Percentiles rank a stretch among this genome's conserved stretches.
Conservation (phyloP, 2,113 vertebrate genomes). For the Pedetes capensis region DNA sequence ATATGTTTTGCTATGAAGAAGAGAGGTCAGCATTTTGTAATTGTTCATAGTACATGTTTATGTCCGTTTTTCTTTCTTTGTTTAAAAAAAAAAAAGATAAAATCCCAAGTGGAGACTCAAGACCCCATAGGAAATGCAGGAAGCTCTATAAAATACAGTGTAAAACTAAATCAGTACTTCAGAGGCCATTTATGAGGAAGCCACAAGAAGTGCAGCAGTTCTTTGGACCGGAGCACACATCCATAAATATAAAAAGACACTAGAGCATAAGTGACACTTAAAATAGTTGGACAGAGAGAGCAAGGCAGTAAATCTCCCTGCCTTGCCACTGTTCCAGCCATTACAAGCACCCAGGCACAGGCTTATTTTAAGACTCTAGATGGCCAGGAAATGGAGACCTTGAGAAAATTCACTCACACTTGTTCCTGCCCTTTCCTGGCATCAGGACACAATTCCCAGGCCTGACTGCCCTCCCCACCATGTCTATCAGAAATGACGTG, state of each 20-base stretch:
- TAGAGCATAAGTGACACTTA: conserved; percentile 61
- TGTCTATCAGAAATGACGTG: background rate
- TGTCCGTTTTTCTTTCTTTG: background rate
- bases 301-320: conserved; percentile 57
- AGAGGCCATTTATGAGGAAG: conserved; percentile 58
- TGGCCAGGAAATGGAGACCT: conserved; percentile 56
- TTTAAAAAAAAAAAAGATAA: background rate
- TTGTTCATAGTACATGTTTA: conserved; percentile 27
- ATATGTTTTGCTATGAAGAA: conserved; percentile 43
- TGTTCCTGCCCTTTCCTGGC: conserved; percentile 60
- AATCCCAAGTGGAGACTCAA: conserved; percentile 1
- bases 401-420: conserved; percentile 56
- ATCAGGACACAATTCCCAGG: conserved; percentile 62
- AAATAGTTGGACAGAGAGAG: conserved; percentile 67
- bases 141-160: background rate
- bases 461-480: background rate
- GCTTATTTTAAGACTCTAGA: conserved; percentile 64
- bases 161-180: conserved; percentile 46
- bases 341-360: conserved; percentile 20
- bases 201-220: conserved; percentile 3
- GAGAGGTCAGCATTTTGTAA: conserved; percentile 39
- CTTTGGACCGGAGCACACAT: conserved; percentile 47
- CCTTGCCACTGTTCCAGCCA: conserved; percentile 38
- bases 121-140: background rate
- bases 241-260: conserved; percentile 69